These are phyloP conservation scores for Eledone cirrhosa DNA, from an alignment of 2,888 invertebrate genomes.

Conservation along the genomic window DNA sequence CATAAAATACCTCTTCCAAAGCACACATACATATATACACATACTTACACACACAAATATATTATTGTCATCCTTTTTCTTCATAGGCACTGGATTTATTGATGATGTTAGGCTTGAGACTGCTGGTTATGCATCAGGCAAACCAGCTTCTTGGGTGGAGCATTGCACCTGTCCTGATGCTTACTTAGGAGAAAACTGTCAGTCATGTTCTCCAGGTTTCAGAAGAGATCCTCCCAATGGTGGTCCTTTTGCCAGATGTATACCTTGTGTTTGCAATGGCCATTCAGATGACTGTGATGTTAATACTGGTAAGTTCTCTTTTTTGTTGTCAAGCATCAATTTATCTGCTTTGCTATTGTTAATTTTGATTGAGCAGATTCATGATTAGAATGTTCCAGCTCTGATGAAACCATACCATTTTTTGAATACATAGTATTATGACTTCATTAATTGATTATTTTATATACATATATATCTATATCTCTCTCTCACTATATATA, in stretches of 20 bases:
- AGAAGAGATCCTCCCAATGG: slow-evolving; percentile 90
- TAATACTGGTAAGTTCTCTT: slow-evolving; percentile 52
- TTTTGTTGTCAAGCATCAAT: too few relatives aligned
- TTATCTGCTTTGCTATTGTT: too few relatives aligned
- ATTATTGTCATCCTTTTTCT: neutral
- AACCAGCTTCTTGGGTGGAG: slow-evolving; percentile 92
- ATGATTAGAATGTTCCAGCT: too few relatives aligned
- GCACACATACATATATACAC: too few relatives aligned
- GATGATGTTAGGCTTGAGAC: slow-evolving; percentile 90
- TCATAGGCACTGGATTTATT: slow-evolving; percentile 79
- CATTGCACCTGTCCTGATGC: slow-evolving; percentile 80
- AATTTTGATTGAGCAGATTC: too few relatives aligned
- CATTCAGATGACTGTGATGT: slow-evolving; percentile 94
- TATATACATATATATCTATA: too few relatives aligned
- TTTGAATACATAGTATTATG: too few relatives aligned
- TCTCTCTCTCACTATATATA: too few relatives aligned
- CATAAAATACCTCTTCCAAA: too few relatives aligned
- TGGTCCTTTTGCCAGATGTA: slow-evolving; percentile 91
- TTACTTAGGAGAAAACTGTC: slow-evolving; percentile 93
- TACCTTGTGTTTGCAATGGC: slow-evolving; percentile 95
- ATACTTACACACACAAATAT: neutral
- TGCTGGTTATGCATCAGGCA: slow-evolving; percentile 72
- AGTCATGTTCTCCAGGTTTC: slow-evolving; percentile 94
- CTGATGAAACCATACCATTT: too few relatives aligned
- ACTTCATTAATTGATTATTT: too few relatives aligned